phyloP scores from a whole-genome alignment of 2,888 invertebrate genomes.

The Ommatoiulus sabulosus region DNA sequence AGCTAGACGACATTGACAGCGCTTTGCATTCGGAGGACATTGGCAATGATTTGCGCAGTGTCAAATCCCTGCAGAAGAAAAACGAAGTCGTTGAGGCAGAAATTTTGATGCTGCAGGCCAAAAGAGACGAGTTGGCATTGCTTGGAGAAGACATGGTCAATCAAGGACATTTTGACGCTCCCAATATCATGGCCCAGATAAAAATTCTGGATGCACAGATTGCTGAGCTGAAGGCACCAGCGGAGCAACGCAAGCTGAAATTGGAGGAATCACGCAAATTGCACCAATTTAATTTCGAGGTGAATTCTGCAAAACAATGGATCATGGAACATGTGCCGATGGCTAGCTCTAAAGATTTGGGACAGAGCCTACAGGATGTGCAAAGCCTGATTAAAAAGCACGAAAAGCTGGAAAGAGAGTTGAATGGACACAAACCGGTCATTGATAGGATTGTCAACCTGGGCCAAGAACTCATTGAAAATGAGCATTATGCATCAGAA shows the following conservation, averaged over 20 bases:
- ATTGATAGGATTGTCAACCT: constrained; percentile 85
- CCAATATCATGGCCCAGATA: constrained; percentile 83
- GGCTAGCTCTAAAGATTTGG: constrained; percentile 78
- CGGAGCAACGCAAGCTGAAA: constrained; percentile 77
- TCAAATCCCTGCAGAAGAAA: constrained; percentile 89
- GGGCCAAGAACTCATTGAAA: constrained; percentile 80
- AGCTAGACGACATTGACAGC: constrained; percentile 86
- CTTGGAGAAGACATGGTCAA: constrained; percentile 89
- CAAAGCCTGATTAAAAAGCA: constrained; percentile 94
- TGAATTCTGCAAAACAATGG: constrained; percentile 95
- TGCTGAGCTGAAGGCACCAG: constrained; percentile 76
- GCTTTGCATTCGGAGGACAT: constrained; percentile 82
- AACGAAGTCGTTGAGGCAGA: constrained; percentile 90
- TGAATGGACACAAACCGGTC: constrained; percentile 85
- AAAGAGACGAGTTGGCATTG: constrained; percentile 80
- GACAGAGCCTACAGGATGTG: constrained; percentile 90
- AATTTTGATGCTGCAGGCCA: constrained; percentile 83
- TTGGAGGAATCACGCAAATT: constrained; percentile 86
- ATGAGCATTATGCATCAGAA: constrained; percentile 82
- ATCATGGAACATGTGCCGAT: constrained; percentile 88
- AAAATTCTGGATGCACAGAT: constrained; percentile 78
- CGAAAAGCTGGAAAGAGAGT: constrained; percentile 90
- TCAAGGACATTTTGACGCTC: constrained; percentile 94
- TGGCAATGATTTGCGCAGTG: constrained; percentile 89
- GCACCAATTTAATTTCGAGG: constrained; percentile 94